Conservation (phyloP, 2,888 invertebrate genomes). For the Lepidocyrtoides sp. region DNA sequence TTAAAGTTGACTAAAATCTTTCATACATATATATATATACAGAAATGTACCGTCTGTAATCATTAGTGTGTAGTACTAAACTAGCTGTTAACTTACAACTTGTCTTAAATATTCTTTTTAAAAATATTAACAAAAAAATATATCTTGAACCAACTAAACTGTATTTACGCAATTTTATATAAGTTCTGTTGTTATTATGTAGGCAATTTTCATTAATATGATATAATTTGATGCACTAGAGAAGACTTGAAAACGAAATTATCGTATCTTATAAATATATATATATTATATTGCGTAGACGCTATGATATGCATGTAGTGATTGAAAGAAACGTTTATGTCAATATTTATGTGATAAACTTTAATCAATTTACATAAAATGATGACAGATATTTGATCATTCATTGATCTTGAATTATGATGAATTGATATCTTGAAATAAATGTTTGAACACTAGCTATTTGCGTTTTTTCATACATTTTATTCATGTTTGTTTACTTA, state of each 20-base stretch:
- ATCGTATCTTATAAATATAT: background rate
- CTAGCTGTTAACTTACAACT: background rate
- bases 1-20: constrained; percentile 21
- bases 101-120: constrained; percentile 13
- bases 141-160: background rate
- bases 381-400: background rate
- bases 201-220: too few species aligned
- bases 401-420: background rate
- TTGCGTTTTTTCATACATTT: constrained; percentile 28
- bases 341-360: background rate
- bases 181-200: background rate
- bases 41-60: background rate
- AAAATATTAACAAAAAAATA: background rate
- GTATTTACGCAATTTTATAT: background rate
- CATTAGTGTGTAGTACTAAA: background rate
- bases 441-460: background rate
- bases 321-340: background rate
- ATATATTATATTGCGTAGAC: too few species aligned
- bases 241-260: constrained; percentile 35
- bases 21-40: background rate
- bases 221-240: background rate
- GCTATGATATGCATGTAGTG: too few species aligned
- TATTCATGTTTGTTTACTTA: constrained; percentile 31
- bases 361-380: background rate
- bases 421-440: too few species aligned